phyloP scores from a whole-genome alignment of 2,888 invertebrate genomes.

The Chorisops tibialis region DNA sequence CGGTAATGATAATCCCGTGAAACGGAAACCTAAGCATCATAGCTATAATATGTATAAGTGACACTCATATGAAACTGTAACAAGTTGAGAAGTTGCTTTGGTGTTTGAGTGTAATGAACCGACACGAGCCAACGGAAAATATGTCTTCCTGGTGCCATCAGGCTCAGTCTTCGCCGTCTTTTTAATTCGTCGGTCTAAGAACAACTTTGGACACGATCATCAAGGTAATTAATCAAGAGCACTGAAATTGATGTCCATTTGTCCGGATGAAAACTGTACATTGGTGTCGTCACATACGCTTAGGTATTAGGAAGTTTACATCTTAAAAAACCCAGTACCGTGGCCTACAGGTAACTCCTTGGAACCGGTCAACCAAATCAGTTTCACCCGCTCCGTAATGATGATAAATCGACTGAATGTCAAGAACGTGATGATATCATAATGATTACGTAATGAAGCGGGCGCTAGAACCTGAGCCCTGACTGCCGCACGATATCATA shows the following conservation, averaged over 20 bases:
- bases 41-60: conserved; percentile 5
- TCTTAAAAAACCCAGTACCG: too few species aligned
- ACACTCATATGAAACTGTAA: conserved; percentile 7
- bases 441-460: conserved; percentile 40
- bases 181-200: not conserved
- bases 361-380: too few species aligned
- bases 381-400: conserved; percentile 37
- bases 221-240: too few species aligned
- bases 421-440: conserved; percentile 52
- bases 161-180: not conserved
- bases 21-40: conserved; percentile 13
- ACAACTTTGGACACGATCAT: too few species aligned
- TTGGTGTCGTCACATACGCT: too few species aligned
- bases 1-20: conserved; percentile 20
- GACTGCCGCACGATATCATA: too few species aligned
- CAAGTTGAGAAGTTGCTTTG: not conserved
- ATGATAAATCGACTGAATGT: conserved; percentile 51
- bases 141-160: conserved; percentile 16
- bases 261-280: too few species aligned
- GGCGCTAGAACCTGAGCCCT: not conserved
- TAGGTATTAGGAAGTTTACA: too few species aligned
- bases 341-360: too few species aligned
- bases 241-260: too few species aligned
- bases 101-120: conserved; percentile 7
- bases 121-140: conserved; percentile 1